These are phyloP conservation scores for Leptocoma aspasia DNA, from an alignment of 2,113 vertebrate species.

Conservation along the genomic window DNA sequence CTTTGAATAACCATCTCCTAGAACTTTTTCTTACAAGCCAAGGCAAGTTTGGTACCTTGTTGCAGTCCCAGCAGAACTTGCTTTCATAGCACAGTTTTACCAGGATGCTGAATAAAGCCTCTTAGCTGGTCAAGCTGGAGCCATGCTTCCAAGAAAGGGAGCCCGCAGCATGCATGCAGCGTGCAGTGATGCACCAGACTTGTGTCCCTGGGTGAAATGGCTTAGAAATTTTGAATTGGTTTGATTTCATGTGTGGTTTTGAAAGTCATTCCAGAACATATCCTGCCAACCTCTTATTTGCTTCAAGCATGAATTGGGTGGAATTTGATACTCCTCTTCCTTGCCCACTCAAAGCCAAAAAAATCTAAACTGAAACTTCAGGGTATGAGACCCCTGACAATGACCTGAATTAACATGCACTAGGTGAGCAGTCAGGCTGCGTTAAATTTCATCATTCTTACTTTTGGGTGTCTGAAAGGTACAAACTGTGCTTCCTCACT, in stretches of 20 bases:
- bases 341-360: neutral
- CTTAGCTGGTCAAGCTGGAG: slow-evolving; percentile 20
- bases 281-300: neutral
- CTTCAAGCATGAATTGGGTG: neutral
- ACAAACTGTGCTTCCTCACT: neutral
- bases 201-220: slow-evolving; percentile 40
- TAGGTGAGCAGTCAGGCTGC: neutral
- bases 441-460: neutral
- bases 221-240: neutral
- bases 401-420: neutral
- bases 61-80: slow-evolving; percentile 32
- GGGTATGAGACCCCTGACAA: neutral
- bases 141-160: slow-evolving; percentile 36
- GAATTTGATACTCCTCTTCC: slow-evolving; percentile 1
- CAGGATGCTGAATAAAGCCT: neutral
- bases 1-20: neutral
- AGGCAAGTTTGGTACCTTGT: neutral
- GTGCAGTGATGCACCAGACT: slow-evolving; percentile 15
- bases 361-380: neutral
- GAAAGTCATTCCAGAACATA: neutral
- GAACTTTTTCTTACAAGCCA: neutral
- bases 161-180: slow-evolving; percentile 47
- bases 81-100: slow-evolving; percentile 35
- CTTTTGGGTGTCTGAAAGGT: neutral
- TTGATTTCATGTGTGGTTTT: neutral